phyloP scores from a whole-genome alignment of 1,140 invertebrate species.

The Drosophila rhopaloa region DNA sequence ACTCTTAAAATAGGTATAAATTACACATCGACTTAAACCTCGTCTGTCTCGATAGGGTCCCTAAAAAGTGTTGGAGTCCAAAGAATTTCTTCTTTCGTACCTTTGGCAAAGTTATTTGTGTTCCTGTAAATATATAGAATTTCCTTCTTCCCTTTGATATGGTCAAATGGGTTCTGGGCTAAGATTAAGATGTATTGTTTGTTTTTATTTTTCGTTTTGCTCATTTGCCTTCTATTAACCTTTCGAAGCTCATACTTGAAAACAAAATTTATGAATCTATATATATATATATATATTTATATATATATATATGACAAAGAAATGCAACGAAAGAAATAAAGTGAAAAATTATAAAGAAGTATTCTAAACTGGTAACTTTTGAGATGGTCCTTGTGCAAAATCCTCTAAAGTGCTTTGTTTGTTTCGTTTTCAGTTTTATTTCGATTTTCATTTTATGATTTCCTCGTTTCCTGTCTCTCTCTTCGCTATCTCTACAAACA shows the following conservation, averaged over 20 bases:
- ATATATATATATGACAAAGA: constrained; percentile 7
- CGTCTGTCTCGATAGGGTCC: neutral
- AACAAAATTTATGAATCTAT: neutral
- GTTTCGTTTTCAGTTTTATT: constrained; percentile 11
- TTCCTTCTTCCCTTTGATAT: neutral
- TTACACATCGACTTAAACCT: neutral
- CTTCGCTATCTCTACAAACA: neutral
- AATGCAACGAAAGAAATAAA: constrained; percentile 16
- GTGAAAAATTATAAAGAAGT: constrained; percentile 20
- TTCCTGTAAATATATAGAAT: constrained; percentile 22
- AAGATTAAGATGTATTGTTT: constrained; percentile 6
- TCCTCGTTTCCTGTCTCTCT: constrained; percentile 12
- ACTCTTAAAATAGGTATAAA: neutral
- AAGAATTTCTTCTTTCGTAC: neutral
- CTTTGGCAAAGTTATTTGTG: constrained; percentile 7
- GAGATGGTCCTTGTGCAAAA: constrained; percentile 95
- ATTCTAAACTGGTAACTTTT: constrained; percentile 93
- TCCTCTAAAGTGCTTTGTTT: constrained; percentile 54
- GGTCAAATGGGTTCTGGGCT: constrained; percentile 10
- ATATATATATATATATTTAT: constrained; percentile 3
- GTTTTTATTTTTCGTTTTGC: constrained; percentile 5
- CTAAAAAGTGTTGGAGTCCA: constrained; percentile 1
- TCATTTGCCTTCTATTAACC: constrained; percentile 16
- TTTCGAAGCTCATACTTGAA: constrained; percentile 14
- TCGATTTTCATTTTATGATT: constrained; percentile 4